Conservation (phyloP, 2,888 invertebrate genomes). For the Cecidostiba fungosa region DNA sequence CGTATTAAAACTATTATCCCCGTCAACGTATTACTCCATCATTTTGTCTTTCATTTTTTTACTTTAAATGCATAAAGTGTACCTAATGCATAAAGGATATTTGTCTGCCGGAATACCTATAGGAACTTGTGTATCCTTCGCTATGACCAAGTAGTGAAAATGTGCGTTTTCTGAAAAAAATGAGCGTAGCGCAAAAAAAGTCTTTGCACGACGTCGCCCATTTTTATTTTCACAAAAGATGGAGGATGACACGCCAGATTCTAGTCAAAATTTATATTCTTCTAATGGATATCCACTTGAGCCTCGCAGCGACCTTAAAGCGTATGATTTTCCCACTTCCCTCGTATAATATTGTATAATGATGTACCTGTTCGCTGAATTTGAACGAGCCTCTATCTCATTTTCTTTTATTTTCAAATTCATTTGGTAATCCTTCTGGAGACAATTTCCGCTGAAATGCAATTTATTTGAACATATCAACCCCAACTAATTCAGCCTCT, state of each 20-base stretch:
- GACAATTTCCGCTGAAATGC: conserved; percentile 30
- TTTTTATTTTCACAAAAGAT: conserved; percentile 61
- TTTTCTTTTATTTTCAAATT: conserved; percentile 47
- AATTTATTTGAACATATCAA: background rate
- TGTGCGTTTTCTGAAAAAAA: conserved; percentile 45
- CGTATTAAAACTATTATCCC: conserved; percentile 18
- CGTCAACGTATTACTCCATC: background rate
- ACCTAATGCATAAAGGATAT: conserved; percentile 36
- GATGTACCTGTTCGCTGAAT: conserved; percentile 58
- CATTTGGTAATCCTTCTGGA: conserved; percentile 20
- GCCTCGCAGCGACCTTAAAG: conserved; percentile 60
- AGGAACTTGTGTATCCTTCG: conserved; percentile 43
- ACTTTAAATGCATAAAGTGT: conserved; percentile 54
- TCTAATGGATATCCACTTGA: conserved; percentile 59
- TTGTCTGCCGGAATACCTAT: conserved; percentile 41
- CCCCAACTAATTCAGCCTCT: background rate
- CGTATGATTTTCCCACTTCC: conserved; percentile 46
- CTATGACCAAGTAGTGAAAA: conserved; percentile 45
- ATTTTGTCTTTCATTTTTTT: conserved; percentile 56
- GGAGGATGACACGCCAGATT: conserved; percentile 69
- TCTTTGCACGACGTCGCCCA: conserved; percentile 62
- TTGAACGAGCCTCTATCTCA: conserved; percentile 54
- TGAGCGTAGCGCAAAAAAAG: conserved; percentile 54
- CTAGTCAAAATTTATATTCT: conserved; percentile 75
- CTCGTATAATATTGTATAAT: conserved; percentile 47